Evolutionary conservation across 2,797 vertebrate genomes (phyloP).

Genomic region (Esox lucius): DNA sequence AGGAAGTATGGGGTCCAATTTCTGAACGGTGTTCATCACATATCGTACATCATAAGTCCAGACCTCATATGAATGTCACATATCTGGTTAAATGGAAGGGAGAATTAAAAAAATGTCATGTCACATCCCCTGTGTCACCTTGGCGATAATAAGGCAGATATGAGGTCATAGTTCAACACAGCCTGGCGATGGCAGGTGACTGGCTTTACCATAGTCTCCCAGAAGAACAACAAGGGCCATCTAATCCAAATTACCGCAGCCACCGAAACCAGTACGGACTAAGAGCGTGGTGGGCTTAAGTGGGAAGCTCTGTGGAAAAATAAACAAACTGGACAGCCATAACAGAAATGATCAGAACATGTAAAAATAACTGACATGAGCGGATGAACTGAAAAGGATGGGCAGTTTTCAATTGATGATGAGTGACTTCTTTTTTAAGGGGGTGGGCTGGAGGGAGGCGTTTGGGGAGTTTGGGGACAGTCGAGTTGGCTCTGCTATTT

Average conservation of each 20-base stretch:
- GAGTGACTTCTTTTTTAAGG: constrained; percentile 6
- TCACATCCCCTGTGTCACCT: constrained; percentile 17
- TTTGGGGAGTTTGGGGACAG: constrained; percentile 26
- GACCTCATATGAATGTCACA: neutral
- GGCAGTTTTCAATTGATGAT: constrained; percentile 1
- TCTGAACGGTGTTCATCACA: neutral
- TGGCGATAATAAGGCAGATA: constrained; percentile 20
- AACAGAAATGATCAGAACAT: constrained; percentile 1
- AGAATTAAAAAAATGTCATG: neutral
- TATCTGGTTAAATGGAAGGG: neutral
- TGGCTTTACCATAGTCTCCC: neutral
- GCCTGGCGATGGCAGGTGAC: constrained; percentile 5
- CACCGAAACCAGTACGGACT: constrained; percentile 26
- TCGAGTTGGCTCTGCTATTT: constrained; percentile 74
- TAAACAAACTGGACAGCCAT: constrained; percentile 24
- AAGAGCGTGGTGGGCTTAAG: constrained; percentile 12
- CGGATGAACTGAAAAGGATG: neutral
- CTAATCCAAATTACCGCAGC: constrained; percentile 20
- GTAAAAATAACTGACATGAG: constrained; percentile 28
- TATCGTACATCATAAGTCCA: neutral
- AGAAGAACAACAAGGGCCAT: constrained; percentile 5
- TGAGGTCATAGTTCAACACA: constrained; percentile 42
- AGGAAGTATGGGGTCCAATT: constrained; percentile 4
- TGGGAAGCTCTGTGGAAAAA: neutral
- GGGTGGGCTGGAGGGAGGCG: constrained; percentile 29